These are phyloP conservation scores for Hypotaenidia philippensis DNA, from an alignment of 2,797 vertebrate species.

Conservation along the genomic window DNA sequence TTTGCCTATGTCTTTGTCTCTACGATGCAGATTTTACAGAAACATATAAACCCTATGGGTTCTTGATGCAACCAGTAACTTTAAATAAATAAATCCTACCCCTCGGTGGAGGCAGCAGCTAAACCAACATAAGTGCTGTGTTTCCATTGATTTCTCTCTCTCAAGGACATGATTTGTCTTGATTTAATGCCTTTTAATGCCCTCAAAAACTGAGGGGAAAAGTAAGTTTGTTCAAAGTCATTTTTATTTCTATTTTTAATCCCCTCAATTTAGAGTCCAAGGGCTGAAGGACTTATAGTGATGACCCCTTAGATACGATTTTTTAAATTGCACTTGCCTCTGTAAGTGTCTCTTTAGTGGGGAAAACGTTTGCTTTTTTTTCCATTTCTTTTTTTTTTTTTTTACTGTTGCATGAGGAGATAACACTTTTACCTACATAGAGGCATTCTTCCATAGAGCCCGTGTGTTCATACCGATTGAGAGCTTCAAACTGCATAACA, in stretches of 20 bases:
- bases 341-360: constrained; percentile 90
- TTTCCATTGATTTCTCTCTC: constrained; percentile 83
- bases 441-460: constrained; percentile 84
- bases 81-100: constrained; percentile 87
- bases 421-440: constrained; percentile 80
- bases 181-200: constrained; percentile 85
- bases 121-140: constrained; percentile 94
- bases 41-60: constrained; percentile 86
- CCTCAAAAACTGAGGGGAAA: constrained; percentile 87
- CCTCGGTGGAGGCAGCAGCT: constrained; percentile 87
- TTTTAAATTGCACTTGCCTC: constrained; percentile 99
- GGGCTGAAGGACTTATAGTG: constrained; percentile 97
- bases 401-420: constrained; percentile 87
- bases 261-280: constrained; percentile 99
- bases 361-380: constrained; percentile 81
- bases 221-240: constrained; percentile 83
- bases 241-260: constrained; percentile 87
- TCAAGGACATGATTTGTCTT: constrained; percentile 88
- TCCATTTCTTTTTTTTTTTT: constrained; percentile 68
- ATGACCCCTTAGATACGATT: constrained; percentile 94
- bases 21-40: constrained; percentile 85
- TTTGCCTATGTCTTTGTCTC: constrained; percentile 87
- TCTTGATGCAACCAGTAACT: constrained; percentile 85
- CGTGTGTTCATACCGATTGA: constrained; percentile 79
- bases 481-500: constrained; percentile 82